Percentiles rank a stretch among this genome's conserved stretches.
Evolutionary conservation across 2,113 vertebrate genomes (phyloP).

Genomic region (Bubo blakistoni): DNA sequence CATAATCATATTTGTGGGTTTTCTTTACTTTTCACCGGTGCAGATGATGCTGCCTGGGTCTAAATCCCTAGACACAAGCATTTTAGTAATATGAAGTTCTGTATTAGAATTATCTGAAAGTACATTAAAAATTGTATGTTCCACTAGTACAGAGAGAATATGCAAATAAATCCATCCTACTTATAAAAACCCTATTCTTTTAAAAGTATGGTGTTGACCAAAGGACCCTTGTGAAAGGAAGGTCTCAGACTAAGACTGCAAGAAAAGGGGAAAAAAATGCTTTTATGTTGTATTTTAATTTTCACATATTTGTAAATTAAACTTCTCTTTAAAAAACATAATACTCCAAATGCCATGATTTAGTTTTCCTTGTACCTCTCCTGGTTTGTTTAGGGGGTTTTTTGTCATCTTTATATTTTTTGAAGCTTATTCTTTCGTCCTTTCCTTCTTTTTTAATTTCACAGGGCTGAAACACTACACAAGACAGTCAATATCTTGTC

Average conservation of each 20-base stretch:
- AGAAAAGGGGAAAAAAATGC: neutral
- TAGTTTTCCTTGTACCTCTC: neutral
- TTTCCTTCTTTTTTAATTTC: neutral
- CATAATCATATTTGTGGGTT: neutral
- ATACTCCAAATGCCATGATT: neutral
- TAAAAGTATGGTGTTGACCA: neutral
- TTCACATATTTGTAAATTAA: neutral
- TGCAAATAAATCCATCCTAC: neutral
- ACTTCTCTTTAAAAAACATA: neutral
- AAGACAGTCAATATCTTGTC: neutral
- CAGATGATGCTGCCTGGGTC: neutral
- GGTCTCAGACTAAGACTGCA: neutral
- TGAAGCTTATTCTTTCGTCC: neutral
- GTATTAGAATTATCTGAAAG: neutral
- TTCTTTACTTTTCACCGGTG: neutral
- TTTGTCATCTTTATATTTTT: neutral
- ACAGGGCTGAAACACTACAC: neutral
- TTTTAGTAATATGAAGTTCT: constrained; percentile 20
- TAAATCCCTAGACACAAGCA: constrained; percentile 6
- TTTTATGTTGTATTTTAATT: neutral
- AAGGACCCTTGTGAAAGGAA: neutral
- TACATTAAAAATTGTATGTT: neutral
- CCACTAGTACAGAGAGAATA: neutral
- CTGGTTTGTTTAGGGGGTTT: neutral
- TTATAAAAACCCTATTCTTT: neutral